Evolutionary conservation across 2,888 invertebrate genomes (phyloP).

Genomic region (Hanleya hanleyi): DNA sequence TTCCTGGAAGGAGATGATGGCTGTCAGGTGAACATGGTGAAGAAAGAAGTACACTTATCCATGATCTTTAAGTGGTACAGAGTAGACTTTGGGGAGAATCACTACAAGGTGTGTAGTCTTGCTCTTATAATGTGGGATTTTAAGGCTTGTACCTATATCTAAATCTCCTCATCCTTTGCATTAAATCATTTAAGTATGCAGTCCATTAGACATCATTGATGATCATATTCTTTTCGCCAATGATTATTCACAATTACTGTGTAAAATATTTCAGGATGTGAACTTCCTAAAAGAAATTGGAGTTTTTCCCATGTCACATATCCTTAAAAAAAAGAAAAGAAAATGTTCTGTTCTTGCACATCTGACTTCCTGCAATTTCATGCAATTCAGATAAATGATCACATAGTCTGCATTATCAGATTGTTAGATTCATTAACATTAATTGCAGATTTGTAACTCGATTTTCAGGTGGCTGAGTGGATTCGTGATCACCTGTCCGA

Average conservation of each 20-base stretch:
- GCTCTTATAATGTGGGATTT: no score
- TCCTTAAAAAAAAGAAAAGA: no score
- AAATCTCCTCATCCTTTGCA: not conserved
- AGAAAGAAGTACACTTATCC: constrained; percentile 69
- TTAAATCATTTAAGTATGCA: not conserved
- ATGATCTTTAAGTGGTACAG: constrained; percentile 75
- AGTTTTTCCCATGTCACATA: no score
- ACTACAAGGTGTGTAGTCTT: constrained; percentile 66
- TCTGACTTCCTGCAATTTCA: no score
- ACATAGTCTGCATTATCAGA: no score
- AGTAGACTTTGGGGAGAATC: constrained; percentile 73
- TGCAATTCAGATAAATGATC: no score
- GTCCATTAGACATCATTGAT: not conserved
- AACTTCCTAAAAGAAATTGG: no score
- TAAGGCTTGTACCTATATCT: not conserved
- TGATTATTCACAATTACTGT: no score
- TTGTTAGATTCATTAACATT: no score
- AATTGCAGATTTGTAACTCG: no score
- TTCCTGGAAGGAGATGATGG: constrained; percentile 73
- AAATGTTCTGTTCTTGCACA: no score
- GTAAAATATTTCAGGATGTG: no score
- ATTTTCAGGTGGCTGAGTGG: constrained; percentile 57
- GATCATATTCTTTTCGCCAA: not conserved
- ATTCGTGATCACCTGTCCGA: constrained; percentile 51
- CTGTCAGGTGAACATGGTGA: constrained; percentile 66